Evolutionary conservation across 2,888 invertebrate species (phyloP).

Genomic region (Ormia ochracea): DNA sequence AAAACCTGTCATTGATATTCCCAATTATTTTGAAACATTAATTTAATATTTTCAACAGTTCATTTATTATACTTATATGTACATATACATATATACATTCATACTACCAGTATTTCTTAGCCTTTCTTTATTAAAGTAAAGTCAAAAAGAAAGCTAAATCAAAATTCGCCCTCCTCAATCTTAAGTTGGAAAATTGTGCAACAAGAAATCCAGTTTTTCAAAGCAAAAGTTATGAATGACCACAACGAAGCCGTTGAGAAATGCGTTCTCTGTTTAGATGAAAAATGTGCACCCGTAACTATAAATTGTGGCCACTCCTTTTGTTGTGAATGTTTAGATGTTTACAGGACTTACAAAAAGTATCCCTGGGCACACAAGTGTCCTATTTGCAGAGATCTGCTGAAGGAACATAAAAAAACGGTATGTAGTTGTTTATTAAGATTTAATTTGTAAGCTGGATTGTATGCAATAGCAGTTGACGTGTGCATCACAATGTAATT

Average conservation of each 20-base stretch:
- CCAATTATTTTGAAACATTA: no score
- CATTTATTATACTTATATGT: no score
- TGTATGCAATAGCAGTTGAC: neutral
- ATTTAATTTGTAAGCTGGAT: neutral
- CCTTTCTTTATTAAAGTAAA: no score
- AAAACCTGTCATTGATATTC: no score
- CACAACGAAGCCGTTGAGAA: neutral
- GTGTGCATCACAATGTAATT: no score
- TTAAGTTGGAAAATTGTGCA: no score
- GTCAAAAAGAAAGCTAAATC: no score
- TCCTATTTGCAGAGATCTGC: constrained; percentile 59
- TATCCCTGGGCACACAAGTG: constrained; percentile 64
- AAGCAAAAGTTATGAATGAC: constrained; percentile 3
- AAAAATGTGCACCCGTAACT: constrained; percentile 63
- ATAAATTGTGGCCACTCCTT: constrained; percentile 65
- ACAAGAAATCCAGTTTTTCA: neutral
- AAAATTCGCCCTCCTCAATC: no score
- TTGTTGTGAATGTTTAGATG: constrained; percentile 62
- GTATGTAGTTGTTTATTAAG: constrained; percentile 60
- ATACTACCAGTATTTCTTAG: no score
- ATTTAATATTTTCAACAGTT: no score
- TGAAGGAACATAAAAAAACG: constrained; percentile 50
- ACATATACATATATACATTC: no score
- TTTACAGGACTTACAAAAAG: constrained; percentile 59
- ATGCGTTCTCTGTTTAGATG: constrained; percentile 64